phyloP scores from a whole-genome alignment of 2,797 vertebrate species.

The Babyrousa celebensis region DNA sequence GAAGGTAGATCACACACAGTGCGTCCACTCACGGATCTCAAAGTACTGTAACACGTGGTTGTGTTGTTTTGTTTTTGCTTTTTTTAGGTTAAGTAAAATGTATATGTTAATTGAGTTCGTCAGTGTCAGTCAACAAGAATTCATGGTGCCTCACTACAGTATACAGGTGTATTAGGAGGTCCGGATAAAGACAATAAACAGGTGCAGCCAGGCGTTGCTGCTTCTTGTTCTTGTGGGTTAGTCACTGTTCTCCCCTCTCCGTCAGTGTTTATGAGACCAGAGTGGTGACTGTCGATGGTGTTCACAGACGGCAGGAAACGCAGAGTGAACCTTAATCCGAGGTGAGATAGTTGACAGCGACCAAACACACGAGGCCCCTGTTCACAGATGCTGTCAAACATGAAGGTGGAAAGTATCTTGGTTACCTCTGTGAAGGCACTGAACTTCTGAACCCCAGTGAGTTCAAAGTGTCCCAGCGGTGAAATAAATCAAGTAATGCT shows the following conservation, averaged over 20 bases:
- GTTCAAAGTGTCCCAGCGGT: slow-evolving; percentile 13
- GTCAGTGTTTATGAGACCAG: slow-evolving; percentile 12
- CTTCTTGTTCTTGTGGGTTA: background rate
- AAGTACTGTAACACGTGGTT: slow-evolving; percentile 1
- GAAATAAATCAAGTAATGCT: slow-evolving; percentile 27
- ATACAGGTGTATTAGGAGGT: background rate
- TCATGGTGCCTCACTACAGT: background rate
- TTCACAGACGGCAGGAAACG: background rate
- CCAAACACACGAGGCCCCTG: background rate
- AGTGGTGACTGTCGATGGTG: background rate
- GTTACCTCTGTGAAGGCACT: background rate
- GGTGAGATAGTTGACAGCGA: slow-evolving; percentile 9
- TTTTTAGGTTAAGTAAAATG: slow-evolving; percentile 56
- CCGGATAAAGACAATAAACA: slow-evolving; percentile 1
- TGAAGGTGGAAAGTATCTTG: slow-evolving; percentile 24
- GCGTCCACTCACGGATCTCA: slow-evolving; percentile 34
- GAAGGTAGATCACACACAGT: slow-evolving; percentile 43
- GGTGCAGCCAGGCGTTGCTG: background rate
- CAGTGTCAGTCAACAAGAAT: slow-evolving; percentile 54
- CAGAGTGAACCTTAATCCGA: background rate
- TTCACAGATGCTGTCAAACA: slow-evolving; percentile 52
- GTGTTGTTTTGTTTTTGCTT: slow-evolving; percentile 31
- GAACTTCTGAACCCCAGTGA: slow-evolving; percentile 53
- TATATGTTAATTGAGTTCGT: slow-evolving; percentile 61
- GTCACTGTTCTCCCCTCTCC: background rate